These are phyloP conservation scores for Drosophila trichaetosa DNA, from an alignment of 2,888 invertebrate genomes.

Conservation along the genomic window DNA sequence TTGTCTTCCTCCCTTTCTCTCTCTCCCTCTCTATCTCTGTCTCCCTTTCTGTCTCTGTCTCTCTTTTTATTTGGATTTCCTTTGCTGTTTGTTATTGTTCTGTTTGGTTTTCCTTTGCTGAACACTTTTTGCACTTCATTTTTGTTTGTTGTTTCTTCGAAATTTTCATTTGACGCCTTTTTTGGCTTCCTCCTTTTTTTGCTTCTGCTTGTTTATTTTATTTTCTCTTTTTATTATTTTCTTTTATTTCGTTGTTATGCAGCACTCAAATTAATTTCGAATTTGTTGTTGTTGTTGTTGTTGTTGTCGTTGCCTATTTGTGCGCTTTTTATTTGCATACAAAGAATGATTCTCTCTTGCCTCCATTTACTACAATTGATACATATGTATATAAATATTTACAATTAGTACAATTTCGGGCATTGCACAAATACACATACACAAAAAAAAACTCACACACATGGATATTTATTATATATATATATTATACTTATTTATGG, in stretches of 20 bases:
- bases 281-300: slow-evolving; percentile 47
- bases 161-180: slow-evolving; percentile 36
- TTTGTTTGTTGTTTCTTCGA: slow-evolving; percentile 36
- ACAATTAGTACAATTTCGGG: slow-evolving; percentile 40
- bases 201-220: not conserved
- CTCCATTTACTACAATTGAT: slow-evolving; percentile 3
- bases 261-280: slow-evolving; percentile 69
- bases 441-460: slow-evolving; percentile 21
- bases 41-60: slow-evolving; percentile 1
- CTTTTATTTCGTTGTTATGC: slow-evolving; percentile 59
- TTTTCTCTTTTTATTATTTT: slow-evolving; percentile 14
- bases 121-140: slow-evolving; percentile 76
- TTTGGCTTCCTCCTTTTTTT: slow-evolving; percentile 8
- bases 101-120: slow-evolving; percentile 38
- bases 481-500: not conserved
- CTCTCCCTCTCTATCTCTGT: slow-evolving; percentile 4
- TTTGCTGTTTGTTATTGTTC: slow-evolving; percentile 12
- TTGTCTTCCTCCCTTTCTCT: slow-evolving; percentile 4
- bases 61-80: not conserved
- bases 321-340: slow-evolving; percentile 68
- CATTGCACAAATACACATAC: slow-evolving; percentile 18
- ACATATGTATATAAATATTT: slow-evolving; percentile 18
- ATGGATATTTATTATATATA: slow-evolving; percentile 20
- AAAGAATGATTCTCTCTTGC: slow-evolving; percentile 34
- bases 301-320: slow-evolving; percentile 41